Conservation (phyloP, 2,888 invertebrate genomes). For the Trissolcus brochymenae region DNA sequence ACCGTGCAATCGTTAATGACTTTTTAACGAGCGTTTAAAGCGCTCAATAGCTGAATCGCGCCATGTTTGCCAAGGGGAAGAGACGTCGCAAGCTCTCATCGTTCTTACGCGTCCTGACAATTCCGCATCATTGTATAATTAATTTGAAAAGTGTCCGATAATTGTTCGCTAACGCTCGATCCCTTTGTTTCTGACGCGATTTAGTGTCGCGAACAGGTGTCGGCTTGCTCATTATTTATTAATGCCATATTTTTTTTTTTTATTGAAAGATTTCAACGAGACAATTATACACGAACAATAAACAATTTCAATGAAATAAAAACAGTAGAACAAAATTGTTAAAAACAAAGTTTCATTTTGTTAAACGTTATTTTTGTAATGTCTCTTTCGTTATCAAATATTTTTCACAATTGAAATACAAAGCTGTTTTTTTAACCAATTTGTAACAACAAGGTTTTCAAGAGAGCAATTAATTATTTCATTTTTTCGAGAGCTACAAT, state of each 20-base stretch:
- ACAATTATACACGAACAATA: too few species aligned
- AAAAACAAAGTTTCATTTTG: too few species aligned
- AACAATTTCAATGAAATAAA: too few species aligned
- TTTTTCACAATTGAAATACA: too few species aligned
- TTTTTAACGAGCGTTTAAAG: conserved; percentile 64
- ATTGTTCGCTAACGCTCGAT: conserved; percentile 22
- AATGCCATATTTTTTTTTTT: conserved; percentile 3
- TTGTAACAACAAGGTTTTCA: too few species aligned
- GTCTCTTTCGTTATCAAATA: too few species aligned
- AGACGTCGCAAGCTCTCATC: conserved; percentile 1
- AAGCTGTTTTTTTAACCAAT: too few species aligned
- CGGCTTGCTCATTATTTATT: conserved; percentile 8
- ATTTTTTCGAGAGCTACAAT: too few species aligned
- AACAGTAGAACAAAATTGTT: too few species aligned
- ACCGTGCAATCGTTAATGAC: conserved; percentile 61
- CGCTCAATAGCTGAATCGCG: conserved; percentile 37
- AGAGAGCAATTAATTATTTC: too few species aligned
- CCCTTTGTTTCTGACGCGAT: conserved; percentile 6
- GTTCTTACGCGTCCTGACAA: conserved; percentile 26
- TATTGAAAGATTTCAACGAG: too few species aligned
- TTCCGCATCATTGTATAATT: conserved; percentile 42
- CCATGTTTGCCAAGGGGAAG: conserved; percentile 20
- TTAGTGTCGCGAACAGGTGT: conserved; percentile 5
- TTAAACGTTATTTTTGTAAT: too few species aligned
- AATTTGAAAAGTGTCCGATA: conserved; percentile 19